Evolutionary conservation across 2,113 vertebrate genomes (phyloP).

Genomic region (Aldabrachelys gigantea): DNA sequence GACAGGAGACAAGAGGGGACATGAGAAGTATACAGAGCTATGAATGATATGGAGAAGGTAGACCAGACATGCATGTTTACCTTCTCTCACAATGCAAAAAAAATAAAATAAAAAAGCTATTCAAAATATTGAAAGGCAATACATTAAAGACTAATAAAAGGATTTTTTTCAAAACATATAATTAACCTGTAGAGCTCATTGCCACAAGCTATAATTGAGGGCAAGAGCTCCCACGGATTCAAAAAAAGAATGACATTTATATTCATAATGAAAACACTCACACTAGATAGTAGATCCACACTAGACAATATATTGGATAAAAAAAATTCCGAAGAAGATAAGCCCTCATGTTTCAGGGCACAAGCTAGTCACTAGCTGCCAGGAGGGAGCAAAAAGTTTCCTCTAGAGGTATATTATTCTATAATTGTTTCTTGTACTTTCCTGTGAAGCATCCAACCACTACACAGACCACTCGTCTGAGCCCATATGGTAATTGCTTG

Average conservation of each 20-base stretch:
- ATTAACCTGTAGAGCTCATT: constrained; percentile 5
- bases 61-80: background rate
- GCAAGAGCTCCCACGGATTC: background rate
- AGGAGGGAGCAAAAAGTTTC: background rate
- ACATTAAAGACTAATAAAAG: background rate
- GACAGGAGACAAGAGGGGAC: background rate
- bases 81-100: background rate
- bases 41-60: background rate
- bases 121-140: background rate
- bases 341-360: background rate
- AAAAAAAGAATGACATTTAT: background rate
- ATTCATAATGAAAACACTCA: background rate
- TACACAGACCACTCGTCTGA: background rate
- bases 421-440: background rate
- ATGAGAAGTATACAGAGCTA: background rate
- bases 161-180: background rate
- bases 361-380: background rate
- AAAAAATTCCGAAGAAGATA: background rate
- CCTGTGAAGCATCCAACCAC: background rate
- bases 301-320: background rate
- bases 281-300: fast-evolving
- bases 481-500: background rate
- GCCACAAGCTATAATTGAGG: background rate
- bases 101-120: background rate
- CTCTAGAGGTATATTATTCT: background rate